A percentile compares a stretch with the other conserved stretches of the same genome.
Evolutionary conservation across 2,888 invertebrate genomes (phyloP).

Genomic region (Rotaria macrura): DNA sequence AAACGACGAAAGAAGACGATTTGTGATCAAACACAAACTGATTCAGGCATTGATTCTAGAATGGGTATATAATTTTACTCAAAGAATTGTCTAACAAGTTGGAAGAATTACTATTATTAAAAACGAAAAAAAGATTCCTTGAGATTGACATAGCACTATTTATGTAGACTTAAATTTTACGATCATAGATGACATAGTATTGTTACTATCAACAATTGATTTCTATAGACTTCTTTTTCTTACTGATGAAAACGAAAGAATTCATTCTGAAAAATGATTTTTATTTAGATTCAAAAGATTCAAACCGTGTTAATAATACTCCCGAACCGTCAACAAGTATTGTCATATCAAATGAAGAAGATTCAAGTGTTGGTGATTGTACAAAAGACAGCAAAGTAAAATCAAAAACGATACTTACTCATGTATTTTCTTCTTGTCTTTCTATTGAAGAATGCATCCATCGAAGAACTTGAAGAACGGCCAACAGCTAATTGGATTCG

Average conservation of each 20-base stretch:
- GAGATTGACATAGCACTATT: too few species aligned
- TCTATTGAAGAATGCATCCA: not conserved
- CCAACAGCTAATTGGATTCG: conserved; percentile 20
- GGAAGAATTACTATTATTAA: not conserved
- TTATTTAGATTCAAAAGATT: not conserved
- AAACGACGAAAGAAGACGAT: not conserved
- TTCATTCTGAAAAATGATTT: not conserved
- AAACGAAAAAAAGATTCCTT: too few species aligned
- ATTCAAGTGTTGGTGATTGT: conserved; percentile 9
- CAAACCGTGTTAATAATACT: not conserved
- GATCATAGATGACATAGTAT: too few species aligned
- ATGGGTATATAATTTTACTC: not conserved
- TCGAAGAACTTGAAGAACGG: conserved; percentile 6
- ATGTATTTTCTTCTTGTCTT: not conserved
- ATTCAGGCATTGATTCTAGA: conserved; percentile 17
- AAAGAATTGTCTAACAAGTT: too few species aligned
- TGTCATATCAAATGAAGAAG: conserved; percentile 4
- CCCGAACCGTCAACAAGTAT: not conserved
- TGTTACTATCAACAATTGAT: too few species aligned
- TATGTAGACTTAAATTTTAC: too few species aligned
- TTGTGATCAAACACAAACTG: not conserved
- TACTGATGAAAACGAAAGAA: too few species aligned
- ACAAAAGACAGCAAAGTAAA: conserved; percentile 17
- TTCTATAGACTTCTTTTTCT: too few species aligned
- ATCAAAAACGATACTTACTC: not conserved